A percentile compares a stretch with the other conserved stretches of the same genome.
Conservation (phyloP, 2,113 vertebrate species). For the Gopherus flavomarginatus region DNA sequence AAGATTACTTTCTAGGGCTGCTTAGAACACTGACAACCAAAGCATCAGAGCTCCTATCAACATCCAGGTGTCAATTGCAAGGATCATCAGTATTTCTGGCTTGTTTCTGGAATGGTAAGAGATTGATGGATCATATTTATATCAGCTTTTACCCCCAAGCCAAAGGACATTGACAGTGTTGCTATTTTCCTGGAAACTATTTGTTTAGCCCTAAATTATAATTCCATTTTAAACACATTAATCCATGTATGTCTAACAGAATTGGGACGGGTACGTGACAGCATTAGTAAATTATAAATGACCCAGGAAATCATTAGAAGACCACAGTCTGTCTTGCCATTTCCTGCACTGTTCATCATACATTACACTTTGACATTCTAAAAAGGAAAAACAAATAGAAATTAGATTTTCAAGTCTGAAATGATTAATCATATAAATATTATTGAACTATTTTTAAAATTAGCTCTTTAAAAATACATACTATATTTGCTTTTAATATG, state of each 20-base stretch:
- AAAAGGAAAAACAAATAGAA: constrained; percentile 62
- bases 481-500: constrained; percentile 57
- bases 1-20: not conserved
- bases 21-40: not conserved
- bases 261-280: constrained; percentile 16
- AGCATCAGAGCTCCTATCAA: constrained; percentile 19
- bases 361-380: constrained; percentile 66
- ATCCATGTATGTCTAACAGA: constrained; percentile 51
- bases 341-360: constrained; percentile 66
- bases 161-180: constrained; percentile 35
- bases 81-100: constrained; percentile 36
- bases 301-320: constrained; percentile 60
- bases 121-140: constrained; percentile 39
- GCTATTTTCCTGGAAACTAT: constrained; percentile 40
- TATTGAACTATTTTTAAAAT: constrained; percentile 67
- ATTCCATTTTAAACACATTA: constrained; percentile 57
- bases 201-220: constrained; percentile 54
- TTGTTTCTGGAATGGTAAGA: constrained; percentile 45
- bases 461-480: constrained; percentile 60
- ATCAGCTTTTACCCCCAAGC: constrained; percentile 39
- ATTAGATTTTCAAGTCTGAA: constrained; percentile 54
- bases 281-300: constrained; percentile 70
- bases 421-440: constrained; percentile 54
- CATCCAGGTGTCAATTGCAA: not conserved
- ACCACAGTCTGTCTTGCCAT: constrained; percentile 33